Evolutionary conservation across 1,140 invertebrate species (phyloP), one percentile per base, ranked within the genome.

Genomic region (Druon quercuslanigerum): DNA sequence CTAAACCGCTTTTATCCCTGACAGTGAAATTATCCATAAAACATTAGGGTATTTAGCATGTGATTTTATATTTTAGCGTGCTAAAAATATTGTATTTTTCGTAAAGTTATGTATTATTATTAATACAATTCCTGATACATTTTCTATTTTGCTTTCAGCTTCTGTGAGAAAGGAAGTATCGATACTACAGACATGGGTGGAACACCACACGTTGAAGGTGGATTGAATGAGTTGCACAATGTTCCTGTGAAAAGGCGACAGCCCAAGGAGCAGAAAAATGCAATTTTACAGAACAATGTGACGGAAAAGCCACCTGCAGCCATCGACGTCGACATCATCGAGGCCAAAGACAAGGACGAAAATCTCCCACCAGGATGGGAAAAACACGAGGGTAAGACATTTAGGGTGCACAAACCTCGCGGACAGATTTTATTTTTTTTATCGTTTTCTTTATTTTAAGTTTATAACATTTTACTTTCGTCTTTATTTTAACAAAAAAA

Each of bases 361-460:
- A 89, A 92, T 78, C 89, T 98, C 80, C 97, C 97, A 0, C 93
- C 94, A 1, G 97, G 97, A 3, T 98, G 97, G 97, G 97, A 98
- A 91, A 96, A 95, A 91, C 97, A 98, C 92, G 97, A 98, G 94
- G 97, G 96, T 97, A 89, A 72, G 33, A 3, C 25, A 33, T 33
- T 33, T 33, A 33, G 25, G 25, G 25, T 5, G 0, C 25, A 33
- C 5, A 33, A 33, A 33, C 25, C 25, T 33, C 25, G 25, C 5
- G 25, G 25, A 5, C 25, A 33, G 4, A 3, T 33, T 33, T 33
- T 33, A 25, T 25, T 33, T 33, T 33, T 33, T 33, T 3, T 33
- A 33, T 33, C 25, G 25, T 33, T 33, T 33, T 33, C 3, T 33
- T 0, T 4, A 5, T 33, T 5, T 33, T 33, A 33, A 33, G 2